Evolutionary conservation across 2,888 invertebrate genomes (phyloP), one percentile per base, ranked within the genome.

Genomic region (Orthosia cruda): DNA sequence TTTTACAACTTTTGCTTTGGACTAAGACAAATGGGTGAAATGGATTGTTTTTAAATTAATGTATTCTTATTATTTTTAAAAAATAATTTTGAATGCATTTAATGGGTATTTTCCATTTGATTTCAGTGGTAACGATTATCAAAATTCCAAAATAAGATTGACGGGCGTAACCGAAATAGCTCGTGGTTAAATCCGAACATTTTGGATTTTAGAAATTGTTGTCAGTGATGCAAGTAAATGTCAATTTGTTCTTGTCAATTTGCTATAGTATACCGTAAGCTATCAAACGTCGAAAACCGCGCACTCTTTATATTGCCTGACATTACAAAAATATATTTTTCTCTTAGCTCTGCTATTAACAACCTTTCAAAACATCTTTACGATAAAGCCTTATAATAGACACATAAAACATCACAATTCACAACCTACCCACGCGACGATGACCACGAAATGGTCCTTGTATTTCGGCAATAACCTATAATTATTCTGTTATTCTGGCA

Each of bases 11-110:
- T 72, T 84, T 54, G 52, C 59, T 76, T 71, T 20, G 7, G 61
- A 84, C 71, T 47, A 55, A 62, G 72, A 84, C n/a, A 47, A 84
- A 84, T 74, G 63, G 45, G 1, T n/a, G 23, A 49, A 26, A 73
- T 73, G 62, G 54, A 74, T 72, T 80, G 55, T 64, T 80, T 71
- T 69, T 55, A 13, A 74, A 74, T 81, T 55, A 15, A 71, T 81
- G 67, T 40, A 23, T 67, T 59, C 55, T 26, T n/a, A n/a, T 52
- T 1, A 54, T 66, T 67, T 15, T 4, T 5, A 49, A 16, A 59
- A 52, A 26, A 32, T 32, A 32, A 32, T 69, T 72, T 64, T 3
- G 5, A 23, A 47, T 32, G 45, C 16, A 45, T 7, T 55, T 55
- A 16, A 3, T 13, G 5, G 11, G 18, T 23, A 16, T 47, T 20